phyloP scores from a whole-genome alignment of 2,888 invertebrate species.

The Asteroscopus sphinx region DNA sequence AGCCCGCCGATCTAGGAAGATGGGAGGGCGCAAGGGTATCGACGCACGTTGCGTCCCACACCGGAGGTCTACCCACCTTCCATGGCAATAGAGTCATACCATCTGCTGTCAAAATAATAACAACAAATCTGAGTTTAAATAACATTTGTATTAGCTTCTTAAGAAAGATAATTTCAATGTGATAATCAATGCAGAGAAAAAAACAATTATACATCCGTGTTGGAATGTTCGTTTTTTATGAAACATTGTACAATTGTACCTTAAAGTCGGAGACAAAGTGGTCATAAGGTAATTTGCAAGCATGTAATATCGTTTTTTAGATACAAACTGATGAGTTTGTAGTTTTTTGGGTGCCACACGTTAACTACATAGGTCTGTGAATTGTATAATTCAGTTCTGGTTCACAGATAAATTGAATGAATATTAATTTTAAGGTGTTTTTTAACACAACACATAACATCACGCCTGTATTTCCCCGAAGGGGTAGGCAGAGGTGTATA shows the following conservation, averaged over 20 bases:
- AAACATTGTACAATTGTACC: constrained; percentile 28
- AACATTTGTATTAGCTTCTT: neutral
- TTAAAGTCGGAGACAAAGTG: constrained; percentile 48
- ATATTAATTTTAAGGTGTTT: too few species aligned
- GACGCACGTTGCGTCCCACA: too few species aligned
- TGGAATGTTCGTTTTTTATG: constrained; percentile 36
- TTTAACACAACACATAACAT: too few species aligned
- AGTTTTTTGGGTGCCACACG: constrained; percentile 28
- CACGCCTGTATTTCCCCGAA: too few species aligned
- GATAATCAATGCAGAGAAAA: constrained; percentile 20
- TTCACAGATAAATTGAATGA: neutral
- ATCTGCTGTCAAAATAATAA: neutral
- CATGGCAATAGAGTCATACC: too few species aligned
- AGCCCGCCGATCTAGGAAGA: too few species aligned
- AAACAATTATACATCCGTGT: constrained; percentile 47
- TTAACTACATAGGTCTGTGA: constrained; percentile 1
- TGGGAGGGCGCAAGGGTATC: too few species aligned
- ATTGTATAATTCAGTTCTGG: neutral
- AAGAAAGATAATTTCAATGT: constrained; percentile 5
- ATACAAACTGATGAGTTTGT: constrained; percentile 22
- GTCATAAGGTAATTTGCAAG: constrained; percentile 43
- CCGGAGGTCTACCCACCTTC: too few species aligned
- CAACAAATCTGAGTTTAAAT: neutral
- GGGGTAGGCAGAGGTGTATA: too few species aligned
- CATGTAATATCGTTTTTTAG: constrained; percentile 38